Base-by-base conservation (phyloP, 1,140 invertebrate species). In the Coenobita brevimanus region DNA sequence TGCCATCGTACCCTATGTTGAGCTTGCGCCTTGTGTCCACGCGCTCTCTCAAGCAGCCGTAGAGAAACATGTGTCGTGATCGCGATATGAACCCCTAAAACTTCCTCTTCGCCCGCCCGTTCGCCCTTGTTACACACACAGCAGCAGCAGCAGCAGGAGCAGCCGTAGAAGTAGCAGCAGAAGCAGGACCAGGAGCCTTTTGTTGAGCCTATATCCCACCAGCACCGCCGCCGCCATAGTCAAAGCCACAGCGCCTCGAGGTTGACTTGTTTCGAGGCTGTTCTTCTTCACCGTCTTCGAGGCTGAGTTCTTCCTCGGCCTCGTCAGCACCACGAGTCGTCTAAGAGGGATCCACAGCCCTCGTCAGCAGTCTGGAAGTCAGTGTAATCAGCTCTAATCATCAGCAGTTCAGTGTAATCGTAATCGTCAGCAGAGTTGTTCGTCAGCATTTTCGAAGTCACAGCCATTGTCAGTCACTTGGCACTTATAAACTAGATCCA, bases 61-160 rank as follows among this genome's bases (percentile, higher is more conserved):
- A 87, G 85, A 80, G 38, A 41, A 54, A 21, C 85, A 87, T 87
- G 85, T 87, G 85, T 64, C 85, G 85, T 60, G 85, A 87, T 64
- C 80, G 85, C 80, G 85, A 87, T 87, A 87, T 87, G 85, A 87
- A 87, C 85, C 85, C 85, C 46, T 87, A 62, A 86, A 57, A 62
- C 75, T 78, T 76, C 57, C 76, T 43, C 60, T 75, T 57, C 76
- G 60, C 82, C 82, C 33, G 82, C 82, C 82, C 82, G 82, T 71
- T 41, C 27, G 67, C 67, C 10, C 67, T 3, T 24, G 46, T 71
- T 54, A 85, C 27, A 30, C 64, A 4, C 33, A 82, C 36, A 30
- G 27, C 36, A 27, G 36, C 50, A 33, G 36, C n/a, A 54, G 36
- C 60, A 21, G 64, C 46, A 60, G 27, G 15, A 60, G 46, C 36